These are phyloP conservation scores for Flexamia atlantica DNA, from an alignment of 2,888 invertebrate genomes.

Conservation along the genomic window DNA sequence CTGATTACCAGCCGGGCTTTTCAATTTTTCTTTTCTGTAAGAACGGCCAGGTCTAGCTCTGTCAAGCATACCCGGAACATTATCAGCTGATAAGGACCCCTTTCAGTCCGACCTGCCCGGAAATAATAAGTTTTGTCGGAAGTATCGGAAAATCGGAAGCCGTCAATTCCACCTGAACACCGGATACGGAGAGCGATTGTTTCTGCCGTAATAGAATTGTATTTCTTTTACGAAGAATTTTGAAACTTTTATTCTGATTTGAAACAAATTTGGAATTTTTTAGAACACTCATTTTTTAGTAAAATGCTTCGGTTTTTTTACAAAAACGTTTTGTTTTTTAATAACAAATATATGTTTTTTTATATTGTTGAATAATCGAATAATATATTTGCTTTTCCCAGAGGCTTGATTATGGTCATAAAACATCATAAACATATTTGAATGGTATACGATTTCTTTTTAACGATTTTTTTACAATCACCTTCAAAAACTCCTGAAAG, in stretches of 20 bases:
- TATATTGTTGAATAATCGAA: no score
- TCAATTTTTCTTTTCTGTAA: conserved; percentile 52
- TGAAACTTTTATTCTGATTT: neutral
- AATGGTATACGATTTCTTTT: no score
- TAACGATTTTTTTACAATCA: no score
- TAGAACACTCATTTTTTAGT: no score
- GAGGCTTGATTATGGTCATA: no score
- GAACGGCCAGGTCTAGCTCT: neutral
- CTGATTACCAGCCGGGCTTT: conserved; percentile 59
- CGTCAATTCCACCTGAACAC: conserved; percentile 26
- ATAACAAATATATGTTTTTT: no score
- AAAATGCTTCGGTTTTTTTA: no score
- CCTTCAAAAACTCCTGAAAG: no score
- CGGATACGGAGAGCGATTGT: conserved; percentile 38
- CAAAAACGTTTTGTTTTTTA: no score
- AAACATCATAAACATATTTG: no score
- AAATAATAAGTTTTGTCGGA: conserved; percentile 53
- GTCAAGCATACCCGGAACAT: conserved; percentile 8
- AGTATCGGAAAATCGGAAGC: conserved; percentile 49
- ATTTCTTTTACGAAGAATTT: neutral
- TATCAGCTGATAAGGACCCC: neutral
- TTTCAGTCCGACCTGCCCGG: conserved; percentile 19
- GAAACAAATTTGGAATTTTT: no score
- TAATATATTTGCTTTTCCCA: no score
- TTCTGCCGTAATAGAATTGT: neutral